Base-by-base conservation (phyloP, 2,888 invertebrate species). In the Drosophila peninsularis region DNA sequence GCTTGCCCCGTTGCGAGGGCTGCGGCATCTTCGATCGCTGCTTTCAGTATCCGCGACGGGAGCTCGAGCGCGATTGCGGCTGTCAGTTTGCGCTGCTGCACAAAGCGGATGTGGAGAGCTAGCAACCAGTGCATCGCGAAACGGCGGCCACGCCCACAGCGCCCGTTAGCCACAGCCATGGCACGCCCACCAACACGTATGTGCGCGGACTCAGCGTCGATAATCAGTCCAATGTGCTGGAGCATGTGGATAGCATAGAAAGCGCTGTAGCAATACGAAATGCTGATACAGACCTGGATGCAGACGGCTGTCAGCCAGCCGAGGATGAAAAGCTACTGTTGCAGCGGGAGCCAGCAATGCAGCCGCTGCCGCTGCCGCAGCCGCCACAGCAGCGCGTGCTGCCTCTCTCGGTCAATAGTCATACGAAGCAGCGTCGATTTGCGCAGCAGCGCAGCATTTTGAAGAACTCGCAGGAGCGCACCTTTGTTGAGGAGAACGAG, bases 51-150 rank as follows among this genome's bases (percentile, higher is more conserved):
- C 95, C 96, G 84, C 94, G 96, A 90, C 94, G 96, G 92, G 93
- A 94, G 84, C 81, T 91, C 88, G 94, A 95, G 81, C 95, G 97
- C 92, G 97, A 97, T 93, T 97, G 97, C 93, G 96, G 96, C 93
- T 97, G 97, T 94, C 96, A 97, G 93, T 97, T 97, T 93, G 97
- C 97, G 90, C 94, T 97, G 91, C 95, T 97, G 91, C 97, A 97
- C 94, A 96, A 97, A 92, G 97, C 95, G 88, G 96, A 95, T 91
- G 95, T 95, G 93, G 91, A 93, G 91, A 94, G 94, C 94, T 94
- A 94, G 93, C 93, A 93, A 90, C 92, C 90, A 91, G 90, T 88
- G 76, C 90, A 89, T 69, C 80, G 88, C 52, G 83, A 85, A 69
- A 32, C 30, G 47, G 54, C 77, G 62, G 58, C 68, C 58, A 66